Percentiles rank a stretch among this genome's conserved stretches.
phyloP scores from a whole-genome alignment of 2,797 vertebrate species.

The Dicrostonyx torquatus region DNA sequence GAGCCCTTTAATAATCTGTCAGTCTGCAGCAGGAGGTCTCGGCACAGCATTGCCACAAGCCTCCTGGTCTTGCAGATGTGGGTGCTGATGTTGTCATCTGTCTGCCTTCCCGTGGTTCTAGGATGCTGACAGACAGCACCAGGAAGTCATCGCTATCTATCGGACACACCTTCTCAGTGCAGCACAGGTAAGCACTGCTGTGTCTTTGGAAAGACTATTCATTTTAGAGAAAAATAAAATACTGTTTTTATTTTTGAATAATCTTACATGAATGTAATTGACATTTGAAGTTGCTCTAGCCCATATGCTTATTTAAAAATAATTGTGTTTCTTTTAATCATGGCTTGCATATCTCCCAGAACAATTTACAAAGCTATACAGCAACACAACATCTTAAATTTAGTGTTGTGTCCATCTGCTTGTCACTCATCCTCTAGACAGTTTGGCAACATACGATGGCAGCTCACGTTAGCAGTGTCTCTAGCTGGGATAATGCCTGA shows the following conservation, averaged over 20 bases:
- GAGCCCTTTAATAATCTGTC: neutral
- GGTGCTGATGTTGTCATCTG: neutral
- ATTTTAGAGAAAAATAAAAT: neutral
- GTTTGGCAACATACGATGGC: neutral
- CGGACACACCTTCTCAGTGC: slow-evolving; percentile 98
- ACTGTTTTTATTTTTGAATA: slow-evolving; percentile 33
- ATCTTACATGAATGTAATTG: slow-evolving; percentile 50
- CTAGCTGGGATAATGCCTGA: neutral
- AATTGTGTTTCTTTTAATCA: slow-evolving; percentile 72
- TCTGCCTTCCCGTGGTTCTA: slow-evolving; percentile 71
- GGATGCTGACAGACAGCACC: slow-evolving; percentile 96
- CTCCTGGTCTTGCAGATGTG: neutral
- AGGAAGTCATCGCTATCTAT: slow-evolving; percentile 97
- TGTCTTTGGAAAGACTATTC: neutral
- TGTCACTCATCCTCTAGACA: slow-evolving; percentile 44
- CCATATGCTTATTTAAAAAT: slow-evolving; percentile 77
- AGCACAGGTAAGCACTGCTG: slow-evolving; percentile 85
- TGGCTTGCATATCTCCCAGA: slow-evolving; percentile 65
- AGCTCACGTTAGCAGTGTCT: neutral
- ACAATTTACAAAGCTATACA: slow-evolving; percentile 64
- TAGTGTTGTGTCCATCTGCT: slow-evolving; percentile 58
- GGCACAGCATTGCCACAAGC: neutral
- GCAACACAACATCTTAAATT: slow-evolving; percentile 44
- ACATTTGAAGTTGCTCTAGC: slow-evolving; percentile 58
- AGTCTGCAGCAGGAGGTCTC: neutral